Percentiles rank a stretch among this genome's conserved stretches.
phyloP scores from a whole-genome alignment of 2,888 invertebrate genomes.

The Rhingia campestris region DNA sequence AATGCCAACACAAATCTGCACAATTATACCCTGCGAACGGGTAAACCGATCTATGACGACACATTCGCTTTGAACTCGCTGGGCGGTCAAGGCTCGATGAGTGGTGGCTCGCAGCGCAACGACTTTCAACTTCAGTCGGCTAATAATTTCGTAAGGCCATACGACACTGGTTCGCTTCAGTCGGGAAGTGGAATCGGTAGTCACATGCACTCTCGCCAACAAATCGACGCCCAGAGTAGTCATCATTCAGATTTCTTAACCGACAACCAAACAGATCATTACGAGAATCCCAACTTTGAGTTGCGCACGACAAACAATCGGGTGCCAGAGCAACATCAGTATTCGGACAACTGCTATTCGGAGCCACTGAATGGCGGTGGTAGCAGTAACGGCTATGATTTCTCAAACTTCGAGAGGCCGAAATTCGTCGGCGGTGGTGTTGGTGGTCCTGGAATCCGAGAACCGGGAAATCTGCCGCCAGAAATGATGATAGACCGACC shows the following conservation, averaged over 20 bases:
- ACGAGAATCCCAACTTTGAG: slow-evolving; percentile 83
- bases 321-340: slow-evolving; percentile 66
- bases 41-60: slow-evolving; percentile 90
- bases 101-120: slow-evolving; percentile 67
- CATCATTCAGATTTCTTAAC: slow-evolving; percentile 79
- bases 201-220: slow-evolving; percentile 75
- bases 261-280: slow-evolving; percentile 81
- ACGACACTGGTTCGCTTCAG: slow-evolving; percentile 81
- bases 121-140: slow-evolving; percentile 79
- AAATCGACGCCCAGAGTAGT: slow-evolving; percentile 68
- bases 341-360: slow-evolving; percentile 81
- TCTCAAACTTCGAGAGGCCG: slow-evolving; percentile 86
- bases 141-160: slow-evolving; percentile 81
- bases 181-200: slow-evolving; percentile 66
- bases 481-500: slow-evolving; percentile 62
- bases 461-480: slow-evolving; percentile 32
- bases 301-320: slow-evolving; percentile 75
- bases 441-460: not conserved
- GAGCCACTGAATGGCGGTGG: slow-evolving; percentile 79
- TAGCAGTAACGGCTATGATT: slow-evolving; percentile 81
- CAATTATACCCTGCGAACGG: slow-evolving; percentile 91
- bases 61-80: slow-evolving; percentile 85
- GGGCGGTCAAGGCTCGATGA: slow-evolving; percentile 66
- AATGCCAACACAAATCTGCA: slow-evolving; percentile 93
- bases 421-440: slow-evolving; percentile 79